Evolutionary conservation across 2,888 invertebrate genomes (phyloP).

Genomic region (Adelognathus sp.): DNA sequence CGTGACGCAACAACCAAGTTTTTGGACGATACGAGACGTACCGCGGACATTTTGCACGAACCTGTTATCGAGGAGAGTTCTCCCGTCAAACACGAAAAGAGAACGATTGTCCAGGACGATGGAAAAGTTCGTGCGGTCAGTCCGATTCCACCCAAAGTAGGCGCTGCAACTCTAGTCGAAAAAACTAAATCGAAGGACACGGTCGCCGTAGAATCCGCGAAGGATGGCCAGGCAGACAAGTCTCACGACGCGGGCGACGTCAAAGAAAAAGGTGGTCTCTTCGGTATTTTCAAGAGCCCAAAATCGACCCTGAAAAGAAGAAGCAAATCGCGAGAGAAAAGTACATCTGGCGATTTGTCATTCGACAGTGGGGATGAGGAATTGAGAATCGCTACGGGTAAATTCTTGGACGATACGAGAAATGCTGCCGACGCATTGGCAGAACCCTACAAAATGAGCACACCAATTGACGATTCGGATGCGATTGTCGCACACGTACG

Average conservation of each 20-base stretch:
- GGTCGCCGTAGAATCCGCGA: not conserved
- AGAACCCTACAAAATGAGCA: conserved; percentile 67
- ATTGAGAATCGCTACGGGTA: conserved; percentile 67
- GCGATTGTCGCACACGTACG: conserved; percentile 18
- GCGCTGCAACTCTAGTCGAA: not conserved
- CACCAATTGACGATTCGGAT: conserved; percentile 15
- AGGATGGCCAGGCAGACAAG: conserved; percentile 15
- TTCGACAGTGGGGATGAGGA: conserved; percentile 63
- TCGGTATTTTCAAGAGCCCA: conserved; percentile 65
- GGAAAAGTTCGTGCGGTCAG: conserved; percentile 18
- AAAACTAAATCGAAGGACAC: conserved; percentile 48
- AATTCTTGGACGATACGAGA: conserved; percentile 75
- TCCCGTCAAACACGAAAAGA: conserved; percentile 13
- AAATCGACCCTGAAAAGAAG: conserved; percentile 59
- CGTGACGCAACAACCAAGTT: conserved; percentile 60
- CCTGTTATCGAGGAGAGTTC: conserved; percentile 20
- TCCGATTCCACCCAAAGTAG: conserved; percentile 31
- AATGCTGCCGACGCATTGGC: conserved; percentile 59
- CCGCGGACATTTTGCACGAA: conserved; percentile 54
- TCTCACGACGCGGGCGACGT: conserved; percentile 40
- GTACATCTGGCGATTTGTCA: conserved; percentile 51
- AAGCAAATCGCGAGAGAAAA: conserved; percentile 60
- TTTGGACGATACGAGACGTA: conserved; percentile 61
- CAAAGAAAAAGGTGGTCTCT: conserved; percentile 59
- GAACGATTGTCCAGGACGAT: not conserved